A percentile compares a stretch with the other conserved stretches of the same genome.
Evolutionary conservation across 2,888 invertebrate genomes (phyloP).

Genomic region (Dascillus cervinus): DNA sequence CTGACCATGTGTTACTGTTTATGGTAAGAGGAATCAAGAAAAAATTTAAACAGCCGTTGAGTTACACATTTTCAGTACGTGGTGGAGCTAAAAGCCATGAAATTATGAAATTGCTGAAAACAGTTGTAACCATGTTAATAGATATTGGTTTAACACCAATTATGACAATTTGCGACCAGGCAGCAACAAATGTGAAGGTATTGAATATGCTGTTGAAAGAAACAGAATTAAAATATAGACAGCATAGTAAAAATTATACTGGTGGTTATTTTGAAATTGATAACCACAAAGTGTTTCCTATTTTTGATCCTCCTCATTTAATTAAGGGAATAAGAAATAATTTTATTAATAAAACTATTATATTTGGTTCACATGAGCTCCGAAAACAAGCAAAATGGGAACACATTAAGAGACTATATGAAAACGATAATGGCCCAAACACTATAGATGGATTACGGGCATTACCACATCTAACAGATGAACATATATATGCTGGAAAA

Average conservation of each 20-base stretch:
- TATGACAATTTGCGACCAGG: not conserved
- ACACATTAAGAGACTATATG: not conserved
- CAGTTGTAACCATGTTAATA: not conserved
- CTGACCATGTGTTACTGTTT: no score
- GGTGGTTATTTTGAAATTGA: conserved; percentile 1
- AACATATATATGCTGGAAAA: conserved; percentile 2
- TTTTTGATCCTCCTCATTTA: conserved; percentile 4
- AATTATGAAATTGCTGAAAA: no score
- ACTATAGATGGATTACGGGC: not conserved
- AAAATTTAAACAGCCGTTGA: no score
- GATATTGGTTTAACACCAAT: conserved; percentile 1
- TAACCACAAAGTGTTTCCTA: conserved; percentile 1
- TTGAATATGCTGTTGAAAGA: not conserved
- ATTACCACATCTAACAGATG: not conserved
- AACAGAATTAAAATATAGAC: not conserved
- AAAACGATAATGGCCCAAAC: not conserved
- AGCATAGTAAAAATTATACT: not conserved
- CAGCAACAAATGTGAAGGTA: conserved; percentile 1
- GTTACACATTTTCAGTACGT: not conserved
- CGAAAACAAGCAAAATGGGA: conserved; percentile 1
- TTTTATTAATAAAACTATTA: conserved; percentile 2
- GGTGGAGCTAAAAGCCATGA: no score
- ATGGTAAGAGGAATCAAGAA: no score
- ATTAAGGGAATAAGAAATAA: conserved; percentile 3
- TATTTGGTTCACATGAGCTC: not conserved